These are phyloP conservation scores for Ahaetulla prasina DNA, from an alignment of 2,113 vertebrate genomes.

Conservation along the genomic window DNA sequence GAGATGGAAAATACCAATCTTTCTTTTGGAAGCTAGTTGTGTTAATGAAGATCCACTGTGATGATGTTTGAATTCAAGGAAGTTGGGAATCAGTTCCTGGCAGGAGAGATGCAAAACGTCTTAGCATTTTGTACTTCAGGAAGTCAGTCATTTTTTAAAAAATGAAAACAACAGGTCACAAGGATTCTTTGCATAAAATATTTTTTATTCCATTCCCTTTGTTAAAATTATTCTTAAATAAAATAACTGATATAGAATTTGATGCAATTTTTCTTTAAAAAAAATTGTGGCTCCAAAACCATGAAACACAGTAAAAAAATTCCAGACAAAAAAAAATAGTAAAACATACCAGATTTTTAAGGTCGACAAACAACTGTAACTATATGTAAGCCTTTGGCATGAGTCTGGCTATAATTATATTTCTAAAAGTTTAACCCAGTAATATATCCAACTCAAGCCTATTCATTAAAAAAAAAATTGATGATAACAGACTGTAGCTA, in stretches of 20 bases:
- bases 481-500: not conserved
- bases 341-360: not conserved
- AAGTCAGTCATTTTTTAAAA: not conserved
- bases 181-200: not conserved
- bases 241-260: not conserved
- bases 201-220: not conserved
- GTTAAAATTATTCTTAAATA: constrained; percentile 5
- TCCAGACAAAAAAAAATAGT: not conserved
- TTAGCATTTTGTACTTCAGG: not conserved
- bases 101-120: constrained; percentile 6
- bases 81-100: constrained; percentile 42
- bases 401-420: not conserved
- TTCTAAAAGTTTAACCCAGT: not conserved
- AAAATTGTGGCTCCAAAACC: not conserved
- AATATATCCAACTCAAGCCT: not conserved
- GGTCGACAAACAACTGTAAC: not conserved
- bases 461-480: not conserved
- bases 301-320: not conserved
- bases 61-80: constrained; percentile 41
- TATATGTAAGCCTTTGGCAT: not conserved
- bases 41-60: constrained; percentile 41
- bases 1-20: constrained; percentile 28
- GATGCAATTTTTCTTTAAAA: not conserved
- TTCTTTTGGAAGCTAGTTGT: constrained; percentile 31
- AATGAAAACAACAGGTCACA: constrained; percentile 4